Base-by-base conservation (phyloP, 2,888 invertebrate species). In the Agrypnus murinus region DNA sequence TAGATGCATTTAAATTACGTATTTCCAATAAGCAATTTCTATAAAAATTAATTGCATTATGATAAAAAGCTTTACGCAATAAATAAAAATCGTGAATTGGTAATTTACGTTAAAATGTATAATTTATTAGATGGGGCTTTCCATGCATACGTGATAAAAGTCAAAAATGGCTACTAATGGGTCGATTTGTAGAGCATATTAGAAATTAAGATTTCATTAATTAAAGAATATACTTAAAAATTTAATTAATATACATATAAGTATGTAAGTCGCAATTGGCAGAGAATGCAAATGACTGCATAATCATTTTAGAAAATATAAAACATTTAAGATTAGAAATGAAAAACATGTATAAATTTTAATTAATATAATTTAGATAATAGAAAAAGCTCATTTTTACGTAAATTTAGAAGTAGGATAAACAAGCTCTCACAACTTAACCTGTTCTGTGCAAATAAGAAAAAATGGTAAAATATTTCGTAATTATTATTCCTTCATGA, bases 331-430 rank as follows among this genome's bases (percentile, higher is more conserved):
- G n/a, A n/a, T 12, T 53, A 53, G 14, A 53, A 55, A 55, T 38
- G 36, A 34, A 38, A 34, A 19, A 55, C 17, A 17, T 55, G 55
- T 53, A 53, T 53, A 31, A 53, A 53, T 53, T 10, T 55, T 55
- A 55, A 55, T 55, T 55, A 55, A 55, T 55, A 36, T 36, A 55
- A 34, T 55, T 34, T 55, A 36, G 55, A 55, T 55, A 55, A 36
- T 17, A 55, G 55, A 17, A 55, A 34, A 36, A 19, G 15, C 17
- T 55, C 36, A 36, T 15, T 55, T n/a, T 55, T 32, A 34, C 34
- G 8, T 55, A 55, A 55, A 34, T 34, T 19, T 38, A 36, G 36
- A 55, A 55, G 36, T 55, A 38, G 36, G 17, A 55, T 55, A 55
- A 55, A 38, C 36, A 17, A 55, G 36, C 19, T 5, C 3, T 25